Conservation (phyloP, 2,888 invertebrate species). For the Microplitis deprimator region DNA sequence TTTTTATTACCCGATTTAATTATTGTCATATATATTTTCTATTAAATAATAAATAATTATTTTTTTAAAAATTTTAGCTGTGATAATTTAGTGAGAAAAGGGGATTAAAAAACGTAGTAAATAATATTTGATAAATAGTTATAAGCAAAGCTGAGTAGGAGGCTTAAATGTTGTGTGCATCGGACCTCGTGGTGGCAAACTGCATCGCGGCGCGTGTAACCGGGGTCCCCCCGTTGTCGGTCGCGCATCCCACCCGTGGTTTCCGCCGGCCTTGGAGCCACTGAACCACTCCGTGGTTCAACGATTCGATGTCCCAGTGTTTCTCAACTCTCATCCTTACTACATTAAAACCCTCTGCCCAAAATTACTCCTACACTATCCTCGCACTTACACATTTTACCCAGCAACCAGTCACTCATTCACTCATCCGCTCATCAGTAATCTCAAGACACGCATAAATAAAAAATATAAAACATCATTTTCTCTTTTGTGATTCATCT, state of each 20-base stretch:
- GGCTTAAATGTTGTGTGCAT: constrained; percentile 23
- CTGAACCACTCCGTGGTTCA: constrained; percentile 72
- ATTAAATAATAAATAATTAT: too few relatives aligned
- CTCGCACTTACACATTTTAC: too few relatives aligned
- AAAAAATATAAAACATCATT: background rate
- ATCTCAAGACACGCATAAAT: background rate
- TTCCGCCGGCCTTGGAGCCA: constrained; percentile 72
- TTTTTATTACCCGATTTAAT: too few relatives aligned
- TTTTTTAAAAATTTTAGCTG: too few relatives aligned
- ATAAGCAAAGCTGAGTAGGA: background rate
- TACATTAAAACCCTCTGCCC: constrained; percentile 3
- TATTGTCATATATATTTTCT: too few relatives aligned
- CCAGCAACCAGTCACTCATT: background rate
- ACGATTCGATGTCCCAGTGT: constrained; percentile 70
- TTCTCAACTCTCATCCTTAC: constrained; percentile 59
- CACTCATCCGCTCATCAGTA: background rate
- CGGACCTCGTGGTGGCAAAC: constrained; percentile 37
- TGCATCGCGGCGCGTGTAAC: constrained; percentile 38
- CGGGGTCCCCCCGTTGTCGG: constrained; percentile 49
- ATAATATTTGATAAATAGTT: background rate
- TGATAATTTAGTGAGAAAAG: too few relatives aligned
- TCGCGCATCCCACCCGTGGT: constrained; percentile 68
- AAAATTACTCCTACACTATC: background rate
- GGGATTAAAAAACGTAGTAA: too few relatives aligned
- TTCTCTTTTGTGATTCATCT: background rate